phyloP scores from a whole-genome alignment of 2,113 vertebrate species.

The Ailurus styani region DNA sequence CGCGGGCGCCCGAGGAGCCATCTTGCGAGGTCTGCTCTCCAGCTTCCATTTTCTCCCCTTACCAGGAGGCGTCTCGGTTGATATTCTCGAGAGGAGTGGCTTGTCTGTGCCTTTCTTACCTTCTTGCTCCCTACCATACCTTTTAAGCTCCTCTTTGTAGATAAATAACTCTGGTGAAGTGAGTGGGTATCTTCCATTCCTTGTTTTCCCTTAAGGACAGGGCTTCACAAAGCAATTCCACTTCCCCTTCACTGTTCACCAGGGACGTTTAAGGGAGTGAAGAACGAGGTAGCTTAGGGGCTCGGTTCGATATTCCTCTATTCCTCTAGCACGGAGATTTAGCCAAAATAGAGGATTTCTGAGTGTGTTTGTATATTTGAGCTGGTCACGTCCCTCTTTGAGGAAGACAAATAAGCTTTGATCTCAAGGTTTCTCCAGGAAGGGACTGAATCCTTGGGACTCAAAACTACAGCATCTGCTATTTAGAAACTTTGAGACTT shows the following conservation, averaged over 20 bases:
- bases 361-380: constrained; percentile 57
- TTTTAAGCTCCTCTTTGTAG: constrained; percentile 31
- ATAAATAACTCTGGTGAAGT: constrained; percentile 47
- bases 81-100: not conserved
- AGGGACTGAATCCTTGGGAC: not conserved
- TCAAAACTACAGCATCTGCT: not conserved
- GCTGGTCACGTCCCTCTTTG: not conserved
- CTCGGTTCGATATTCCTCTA: constrained; percentile 40
- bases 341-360: not conserved
- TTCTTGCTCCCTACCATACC: not conserved
- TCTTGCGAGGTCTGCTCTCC: not conserved
- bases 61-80: not conserved
- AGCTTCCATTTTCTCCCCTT: constrained; percentile 55
- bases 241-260: constrained; percentile 50
- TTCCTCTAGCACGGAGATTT: constrained; percentile 42
- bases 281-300: not conserved
- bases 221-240: constrained; percentile 66
- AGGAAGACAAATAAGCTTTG: not conserved
- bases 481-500: not conserved
- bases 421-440: not conserved
- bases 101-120: not conserved
- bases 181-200: constrained; percentile 71
- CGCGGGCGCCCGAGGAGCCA: not conserved
- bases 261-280: constrained; percentile 63
- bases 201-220: constrained; percentile 75